These are phyloP conservation scores for Gasteruption jaculator DNA, from an alignment of 2,888 invertebrate species.

Conservation along the genomic window DNA sequence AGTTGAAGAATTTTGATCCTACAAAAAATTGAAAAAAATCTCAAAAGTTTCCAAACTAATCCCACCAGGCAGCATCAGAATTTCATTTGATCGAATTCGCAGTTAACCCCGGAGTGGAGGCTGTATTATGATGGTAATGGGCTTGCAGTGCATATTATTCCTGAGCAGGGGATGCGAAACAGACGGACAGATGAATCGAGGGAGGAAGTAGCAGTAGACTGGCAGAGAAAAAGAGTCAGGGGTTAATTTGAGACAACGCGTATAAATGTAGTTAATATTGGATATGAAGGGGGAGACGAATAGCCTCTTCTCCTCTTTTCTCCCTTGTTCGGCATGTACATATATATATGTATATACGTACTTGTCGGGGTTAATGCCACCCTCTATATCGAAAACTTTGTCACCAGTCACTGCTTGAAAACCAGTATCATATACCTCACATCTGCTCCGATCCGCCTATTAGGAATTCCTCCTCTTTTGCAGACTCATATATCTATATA, in stretches of 20 bases:
- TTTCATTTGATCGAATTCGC: too few species aligned
- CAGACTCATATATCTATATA: too few species aligned
- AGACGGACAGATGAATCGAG: slow-evolving; percentile 6
- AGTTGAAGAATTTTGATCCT: too few species aligned
- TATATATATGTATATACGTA: neutral
- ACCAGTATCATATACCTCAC: slow-evolving; percentile 35
- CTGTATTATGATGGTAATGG: slow-evolving; percentile 26
- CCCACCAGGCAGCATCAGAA: too few species aligned
- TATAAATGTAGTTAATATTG: slow-evolving; percentile 52
- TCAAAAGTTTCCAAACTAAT: too few species aligned
- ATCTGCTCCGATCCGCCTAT: slow-evolving; percentile 38
- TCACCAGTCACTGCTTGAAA: slow-evolving; percentile 35
- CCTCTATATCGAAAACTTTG: slow-evolving; percentile 29
- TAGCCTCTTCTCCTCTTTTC: too few species aligned
- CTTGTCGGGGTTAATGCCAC: slow-evolving; percentile 28
- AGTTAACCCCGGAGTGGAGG: too few species aligned
- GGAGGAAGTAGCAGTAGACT: slow-evolving; percentile 26
- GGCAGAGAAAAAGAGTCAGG: slow-evolving; percentile 37
- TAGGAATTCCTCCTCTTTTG: too few species aligned
- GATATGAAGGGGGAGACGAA: slow-evolving; percentile 32
- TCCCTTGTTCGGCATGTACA: slow-evolving; percentile 19
- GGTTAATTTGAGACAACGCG: slow-evolving; percentile 51
- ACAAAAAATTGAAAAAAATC: too few species aligned
- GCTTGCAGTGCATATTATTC: slow-evolving; percentile 21
- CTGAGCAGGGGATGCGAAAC: neutral